Evolutionary conservation across 2,113 vertebrate genomes (phyloP).

Genomic region (Grammomys dolichurus): DNA sequence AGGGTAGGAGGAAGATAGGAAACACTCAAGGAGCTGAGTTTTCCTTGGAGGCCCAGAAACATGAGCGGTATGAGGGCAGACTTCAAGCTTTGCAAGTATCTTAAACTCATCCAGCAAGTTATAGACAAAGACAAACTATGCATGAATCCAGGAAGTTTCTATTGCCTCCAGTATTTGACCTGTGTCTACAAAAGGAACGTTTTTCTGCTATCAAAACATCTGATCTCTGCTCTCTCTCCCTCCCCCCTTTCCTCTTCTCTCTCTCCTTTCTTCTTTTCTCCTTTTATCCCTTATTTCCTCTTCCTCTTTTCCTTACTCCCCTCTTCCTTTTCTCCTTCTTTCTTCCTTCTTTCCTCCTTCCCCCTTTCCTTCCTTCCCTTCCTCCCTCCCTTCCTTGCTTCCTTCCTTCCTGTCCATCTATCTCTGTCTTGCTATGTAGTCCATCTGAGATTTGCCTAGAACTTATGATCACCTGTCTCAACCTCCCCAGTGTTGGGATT

Average conservation of each 20-base stretch:
- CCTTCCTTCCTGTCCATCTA: not conserved
- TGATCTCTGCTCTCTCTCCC: not conserved
- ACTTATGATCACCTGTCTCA: not conserved
- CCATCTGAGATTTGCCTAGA: not conserved
- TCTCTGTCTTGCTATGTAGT: not conserved
- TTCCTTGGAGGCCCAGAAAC: not conserved
- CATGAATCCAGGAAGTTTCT: not conserved
- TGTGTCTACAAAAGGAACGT: not conserved
- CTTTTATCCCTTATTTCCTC: not conserved
- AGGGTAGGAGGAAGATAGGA: not conserved
- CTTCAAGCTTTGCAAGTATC: not conserved
- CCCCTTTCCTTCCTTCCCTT: not conserved
- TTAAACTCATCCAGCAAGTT: not conserved
- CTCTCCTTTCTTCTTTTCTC: fast-evolving
- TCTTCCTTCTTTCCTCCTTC: not conserved
- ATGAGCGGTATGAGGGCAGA: not conserved
- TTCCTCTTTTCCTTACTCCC: not conserved
- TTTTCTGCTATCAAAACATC: not conserved
- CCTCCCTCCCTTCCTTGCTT: not conserved
- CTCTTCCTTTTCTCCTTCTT: not conserved
- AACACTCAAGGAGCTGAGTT: not conserved
- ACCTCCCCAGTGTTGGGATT: not conserved
- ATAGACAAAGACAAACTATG: not conserved
- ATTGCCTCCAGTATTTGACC: not conserved
- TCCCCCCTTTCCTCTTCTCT: fast-evolving